Base-by-base conservation (phyloP, 2,888 invertebrate genomes). In the Pristionchus japonicus region DNA sequence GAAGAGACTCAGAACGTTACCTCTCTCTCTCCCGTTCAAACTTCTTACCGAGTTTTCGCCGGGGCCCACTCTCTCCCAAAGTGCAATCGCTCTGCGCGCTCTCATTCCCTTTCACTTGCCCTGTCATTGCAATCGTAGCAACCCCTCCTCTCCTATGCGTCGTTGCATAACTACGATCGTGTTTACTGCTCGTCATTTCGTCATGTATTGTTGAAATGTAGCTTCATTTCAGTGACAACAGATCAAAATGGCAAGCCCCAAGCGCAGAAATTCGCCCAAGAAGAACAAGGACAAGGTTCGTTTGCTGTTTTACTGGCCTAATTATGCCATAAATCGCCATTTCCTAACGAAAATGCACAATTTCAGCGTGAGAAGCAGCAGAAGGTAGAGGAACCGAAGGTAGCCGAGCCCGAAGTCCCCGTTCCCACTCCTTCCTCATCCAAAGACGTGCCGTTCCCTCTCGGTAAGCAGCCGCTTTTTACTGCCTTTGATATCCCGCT, bases 191-290 rank as follows among this genome's bases (percentile, higher is more conserved):
- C n/a, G n/a, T n/a, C n/a, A n/a, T n/a, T 57, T 20, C 23, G 9
- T 1, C 57, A 3, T 23, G 52, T 52, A 20, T 20, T 6, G 52
- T 20, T 52, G 6, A 20, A 52, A 52, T 57, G n/a, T n/a, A 57
- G 9, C 23, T 57, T n/a, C n/a, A 57, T 57, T 57, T 20, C 23
- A 57, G 20, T 49, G 31, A n/a, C 34, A n/a, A n/a, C n/a, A n/a
- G 52, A 20, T 52, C 52, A 57, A 57, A 57, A 57, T 57, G 57
- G 57, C 57, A 7, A 85, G 85, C 4, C 31, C 85, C 40, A 64
- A 85, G 85, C 11, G 85, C n/a, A 85, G 64, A 52, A 52, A 40
- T n/a, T 85, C 85, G n/a, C 85, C 85, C 43, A 85, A 85, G 85
- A 85, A 85, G 61, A 64, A 82, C 34, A 43, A 77, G 77, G 77